Percentiles rank a stretch among this genome's conserved stretches.
These are phyloP conservation scores for Anastrepha obliqua DNA, from an alignment of 1,140 invertebrate genomes.

Conservation along the genomic window DNA sequence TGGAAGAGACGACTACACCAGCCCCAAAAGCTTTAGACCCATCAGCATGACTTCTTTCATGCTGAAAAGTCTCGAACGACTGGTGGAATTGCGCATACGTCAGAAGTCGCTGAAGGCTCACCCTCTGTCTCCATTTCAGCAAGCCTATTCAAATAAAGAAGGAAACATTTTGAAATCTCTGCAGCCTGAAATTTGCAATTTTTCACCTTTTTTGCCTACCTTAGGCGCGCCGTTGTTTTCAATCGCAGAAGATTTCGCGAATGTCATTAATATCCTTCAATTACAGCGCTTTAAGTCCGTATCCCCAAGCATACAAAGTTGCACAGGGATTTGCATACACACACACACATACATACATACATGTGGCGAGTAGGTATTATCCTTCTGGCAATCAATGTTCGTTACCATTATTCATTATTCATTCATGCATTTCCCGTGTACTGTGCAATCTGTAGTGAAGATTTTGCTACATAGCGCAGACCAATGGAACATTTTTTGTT, in stretches of 20 bases:
- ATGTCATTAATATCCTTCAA: slow-evolving; percentile 49
- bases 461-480: slow-evolving; percentile 29
- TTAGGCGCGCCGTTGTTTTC: background rate
- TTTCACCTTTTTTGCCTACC: background rate
- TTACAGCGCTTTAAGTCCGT: slow-evolving; percentile 3
- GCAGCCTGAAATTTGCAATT: too few relatives aligned
- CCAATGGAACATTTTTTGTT: background rate
- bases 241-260: background rate
- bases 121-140: too few relatives aligned
- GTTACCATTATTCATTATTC: slow-evolving; percentile 38
- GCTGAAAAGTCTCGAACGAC: too few relatives aligned
- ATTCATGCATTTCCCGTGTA: slow-evolving; percentile 31
- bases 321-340: background rate
- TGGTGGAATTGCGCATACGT: too few relatives aligned
- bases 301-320: background rate
- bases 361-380: background rate
- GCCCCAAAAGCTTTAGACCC: too few relatives aligned
- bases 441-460: slow-evolving; percentile 1
- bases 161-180: too few relatives aligned
- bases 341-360: too few relatives aligned
- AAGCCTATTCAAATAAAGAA: too few relatives aligned
- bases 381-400: background rate
- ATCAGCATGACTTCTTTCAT: too few relatives aligned
- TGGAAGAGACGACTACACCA: too few relatives aligned
- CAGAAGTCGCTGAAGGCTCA: too few relatives aligned